phyloP scores from a whole-genome alignment of 2,113 vertebrate species.

The Onychostruthus taczanowskii region DNA sequence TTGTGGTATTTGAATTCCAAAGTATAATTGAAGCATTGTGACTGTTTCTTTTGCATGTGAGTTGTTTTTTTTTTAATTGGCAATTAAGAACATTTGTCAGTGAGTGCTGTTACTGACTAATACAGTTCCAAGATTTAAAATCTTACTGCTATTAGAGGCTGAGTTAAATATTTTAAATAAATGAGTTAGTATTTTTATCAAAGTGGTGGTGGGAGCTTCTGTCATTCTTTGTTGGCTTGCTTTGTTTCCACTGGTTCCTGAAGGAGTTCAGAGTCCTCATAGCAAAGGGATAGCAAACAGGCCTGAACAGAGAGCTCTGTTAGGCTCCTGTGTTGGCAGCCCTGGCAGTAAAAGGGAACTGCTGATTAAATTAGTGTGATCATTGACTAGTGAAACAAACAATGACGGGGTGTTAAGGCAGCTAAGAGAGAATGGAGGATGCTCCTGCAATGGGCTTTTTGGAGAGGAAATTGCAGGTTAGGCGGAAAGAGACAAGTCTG shows the following conservation, averaged over 20 bases:
- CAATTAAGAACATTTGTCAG: background rate
- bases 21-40: background rate
- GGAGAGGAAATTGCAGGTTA: background rate
- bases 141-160: background rate
- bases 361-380: background rate
- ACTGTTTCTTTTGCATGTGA: background rate
- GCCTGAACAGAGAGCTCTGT: background rate
- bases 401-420: background rate
- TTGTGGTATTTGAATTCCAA: background rate
- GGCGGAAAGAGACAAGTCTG: background rate
- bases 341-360: background rate
- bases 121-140: background rate
- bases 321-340: background rate
- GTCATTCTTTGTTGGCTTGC: background rate
- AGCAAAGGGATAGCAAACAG: background rate
- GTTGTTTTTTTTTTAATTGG: background rate
- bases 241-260: background rate
- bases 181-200: background rate
- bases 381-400: background rate
- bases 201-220: background rate
- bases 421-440: background rate
- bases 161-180: background rate
- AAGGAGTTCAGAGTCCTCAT: background rate
- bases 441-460: accelerated
- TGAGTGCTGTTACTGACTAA: background rate